Evolutionary conservation across 2,888 invertebrate genomes (phyloP).

Genomic region (Tenthredo livida): DNA sequence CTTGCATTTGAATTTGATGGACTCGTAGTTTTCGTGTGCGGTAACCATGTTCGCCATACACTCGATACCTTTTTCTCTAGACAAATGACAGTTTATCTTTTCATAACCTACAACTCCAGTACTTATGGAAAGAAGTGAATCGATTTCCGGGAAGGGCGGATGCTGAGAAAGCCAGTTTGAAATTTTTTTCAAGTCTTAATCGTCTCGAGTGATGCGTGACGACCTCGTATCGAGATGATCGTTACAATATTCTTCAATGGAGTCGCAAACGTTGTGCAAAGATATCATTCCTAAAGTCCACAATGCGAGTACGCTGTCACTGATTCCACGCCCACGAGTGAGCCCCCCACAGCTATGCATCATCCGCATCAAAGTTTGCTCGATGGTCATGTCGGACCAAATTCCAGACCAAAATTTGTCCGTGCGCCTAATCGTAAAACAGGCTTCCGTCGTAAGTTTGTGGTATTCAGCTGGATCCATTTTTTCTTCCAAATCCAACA

Average conservation of each 20-base stretch:
- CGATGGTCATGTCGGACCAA: too few relatives aligned
- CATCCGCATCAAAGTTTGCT: too few relatives aligned
- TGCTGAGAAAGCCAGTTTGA: conserved; percentile 17
- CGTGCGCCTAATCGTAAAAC: too few relatives aligned
- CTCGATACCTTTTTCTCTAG: conserved; percentile 20
- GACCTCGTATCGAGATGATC: background rate
- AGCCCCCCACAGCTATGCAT: too few relatives aligned
- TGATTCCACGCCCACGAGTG: too few relatives aligned
- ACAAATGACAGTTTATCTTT: conserved; percentile 53
- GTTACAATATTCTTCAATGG: conserved; percentile 4
- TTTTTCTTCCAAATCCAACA: background rate
- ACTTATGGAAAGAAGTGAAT: conserved; percentile 47
- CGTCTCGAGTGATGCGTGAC: conserved; percentile 37
- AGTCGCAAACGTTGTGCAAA: too few relatives aligned
- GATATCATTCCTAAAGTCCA: too few relatives aligned
- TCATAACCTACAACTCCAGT: conserved; percentile 55
- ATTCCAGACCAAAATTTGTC: too few relatives aligned
- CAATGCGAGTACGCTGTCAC: too few relatives aligned
- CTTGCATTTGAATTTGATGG: conserved; percentile 40
- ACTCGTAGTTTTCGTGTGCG: conserved; percentile 42
- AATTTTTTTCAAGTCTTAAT: conserved; percentile 25
- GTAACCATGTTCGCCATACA: conserved; percentile 35
- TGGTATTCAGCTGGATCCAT: background rate
- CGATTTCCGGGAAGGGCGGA: conserved; percentile 38
- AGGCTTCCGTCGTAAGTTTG: background rate